phyloP scores from a whole-genome alignment of 2,888 invertebrate genomes.

The Flexamia atlantica region DNA sequence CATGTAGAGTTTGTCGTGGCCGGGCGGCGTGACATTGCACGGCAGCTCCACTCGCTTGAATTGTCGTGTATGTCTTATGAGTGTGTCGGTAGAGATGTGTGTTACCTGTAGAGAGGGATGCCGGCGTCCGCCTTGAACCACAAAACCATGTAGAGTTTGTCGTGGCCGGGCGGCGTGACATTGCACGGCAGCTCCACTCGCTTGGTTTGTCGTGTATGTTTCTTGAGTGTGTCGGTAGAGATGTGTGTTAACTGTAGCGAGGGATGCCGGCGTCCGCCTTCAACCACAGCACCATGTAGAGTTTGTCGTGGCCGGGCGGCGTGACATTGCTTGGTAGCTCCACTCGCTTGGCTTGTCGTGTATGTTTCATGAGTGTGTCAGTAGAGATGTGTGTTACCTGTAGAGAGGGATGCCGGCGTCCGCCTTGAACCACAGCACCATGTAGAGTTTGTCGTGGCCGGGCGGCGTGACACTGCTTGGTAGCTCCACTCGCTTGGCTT shows the following conservation, averaged over 20 bases:
- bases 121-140: conserved; percentile 74
- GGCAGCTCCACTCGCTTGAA: conserved; percentile 92
- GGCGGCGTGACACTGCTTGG: too few relatives aligned
- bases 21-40: conserved; percentile 90
- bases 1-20: conserved; percentile 87
- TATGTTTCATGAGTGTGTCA: too few relatives aligned
- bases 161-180: conserved; percentile 88
- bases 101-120: conserved; percentile 82
- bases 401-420: not conserved
- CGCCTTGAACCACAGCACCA: too few relatives aligned
- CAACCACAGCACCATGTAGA: conserved; percentile 76
- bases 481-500: too few relatives aligned
- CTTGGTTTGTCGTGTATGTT: conserved; percentile 93
- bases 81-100: too few relatives aligned
- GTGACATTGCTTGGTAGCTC: conserved; percentile 93
- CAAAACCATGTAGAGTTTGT: conserved; percentile 82
- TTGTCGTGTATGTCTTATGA: too few relatives aligned
- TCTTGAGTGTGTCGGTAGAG: conserved; percentile 83
- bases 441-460: too few relatives aligned
- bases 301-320: conserved; percentile 89
- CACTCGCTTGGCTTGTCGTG: conserved; percentile 91
- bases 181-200: conserved; percentile 93
- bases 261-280: conserved; percentile 80
- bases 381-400: too few relatives aligned
- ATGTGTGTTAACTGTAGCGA: conserved; percentile 85